Conservation (phyloP, 2,888 invertebrate genomes). For the Osmoderma eremita region DNA sequence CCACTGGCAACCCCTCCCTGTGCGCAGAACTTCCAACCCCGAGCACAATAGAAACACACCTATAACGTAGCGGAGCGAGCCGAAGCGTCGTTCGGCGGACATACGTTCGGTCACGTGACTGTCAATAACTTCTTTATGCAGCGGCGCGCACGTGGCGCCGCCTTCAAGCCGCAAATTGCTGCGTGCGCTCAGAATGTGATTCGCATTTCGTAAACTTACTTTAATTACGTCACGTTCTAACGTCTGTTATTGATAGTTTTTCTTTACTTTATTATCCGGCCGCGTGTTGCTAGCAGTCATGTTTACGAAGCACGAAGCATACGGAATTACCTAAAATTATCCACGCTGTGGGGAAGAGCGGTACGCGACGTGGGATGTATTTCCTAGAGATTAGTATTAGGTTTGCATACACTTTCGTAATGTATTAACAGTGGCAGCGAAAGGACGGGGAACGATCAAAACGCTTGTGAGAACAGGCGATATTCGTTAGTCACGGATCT, state of each 20-base stretch:
- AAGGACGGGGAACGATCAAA: conserved; percentile 7
- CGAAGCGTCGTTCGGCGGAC: conserved; percentile 55
- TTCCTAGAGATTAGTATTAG: conserved; percentile 17
- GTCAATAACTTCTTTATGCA: conserved; percentile 62
- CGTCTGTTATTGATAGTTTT: conserved; percentile 64
- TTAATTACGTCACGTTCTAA: conserved; percentile 53
- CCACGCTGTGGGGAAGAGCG: conserved; percentile 53
- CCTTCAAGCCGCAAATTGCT: conserved; percentile 64
- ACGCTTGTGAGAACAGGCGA: conserved; percentile 9
- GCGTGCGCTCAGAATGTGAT: conserved; percentile 56
- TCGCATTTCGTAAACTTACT: neutral
- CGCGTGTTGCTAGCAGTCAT: conserved; percentile 61
- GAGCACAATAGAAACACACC: conserved; percentile 44
- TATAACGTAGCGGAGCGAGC: conserved; percentile 60
- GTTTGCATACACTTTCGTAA: neutral
- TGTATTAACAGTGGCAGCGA: neutral
- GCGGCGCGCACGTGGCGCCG: conserved; percentile 63
- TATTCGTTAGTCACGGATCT: neutral
- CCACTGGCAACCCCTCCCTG: conserved; percentile 14
- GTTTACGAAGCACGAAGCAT: conserved; percentile 58
- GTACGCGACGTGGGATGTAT: conserved; percentile 16
- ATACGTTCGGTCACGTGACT: conserved; percentile 59
- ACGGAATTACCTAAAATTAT: conserved; percentile 63
- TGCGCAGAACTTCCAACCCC: conserved; percentile 34
- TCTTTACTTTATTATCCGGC: conserved; percentile 65